Conservation (phyloP, 2,797 vertebrate species). For the Myotis myotis region DNA sequence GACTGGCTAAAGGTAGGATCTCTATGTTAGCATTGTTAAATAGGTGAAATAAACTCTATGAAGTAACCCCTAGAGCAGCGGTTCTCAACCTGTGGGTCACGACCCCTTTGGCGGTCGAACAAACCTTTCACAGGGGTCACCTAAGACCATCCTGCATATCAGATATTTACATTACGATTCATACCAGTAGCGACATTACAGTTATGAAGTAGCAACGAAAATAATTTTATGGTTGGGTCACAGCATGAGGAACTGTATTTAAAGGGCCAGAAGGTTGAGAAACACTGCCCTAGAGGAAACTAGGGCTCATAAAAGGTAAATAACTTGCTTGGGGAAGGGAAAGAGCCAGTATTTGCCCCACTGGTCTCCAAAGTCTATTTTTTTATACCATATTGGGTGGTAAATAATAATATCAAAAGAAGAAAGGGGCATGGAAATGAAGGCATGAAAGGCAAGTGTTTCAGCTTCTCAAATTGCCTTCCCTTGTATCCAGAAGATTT, state of each 20-base stretch:
- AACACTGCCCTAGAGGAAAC: not conserved
- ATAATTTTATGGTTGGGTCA: no score
- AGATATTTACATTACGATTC: no score
- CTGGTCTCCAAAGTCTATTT: not conserved
- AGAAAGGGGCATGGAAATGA: not conserved
- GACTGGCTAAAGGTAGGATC: not conserved
- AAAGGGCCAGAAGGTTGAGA: no score
- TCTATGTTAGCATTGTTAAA: conserved; percentile 9
- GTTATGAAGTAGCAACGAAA: no score
- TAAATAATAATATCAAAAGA: not conserved
- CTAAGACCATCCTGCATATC: no score
- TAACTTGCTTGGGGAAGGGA: not conserved
- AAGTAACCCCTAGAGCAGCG: not conserved
- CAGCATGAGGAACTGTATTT: no score
- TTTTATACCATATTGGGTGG: not conserved
- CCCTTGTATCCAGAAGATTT: not conserved
- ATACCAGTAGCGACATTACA: no score
- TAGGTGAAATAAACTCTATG: not conserved
- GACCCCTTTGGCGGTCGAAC: no score
- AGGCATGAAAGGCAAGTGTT: not conserved
- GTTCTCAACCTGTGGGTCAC: no score
- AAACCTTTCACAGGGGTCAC: no score
- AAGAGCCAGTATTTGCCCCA: not conserved
- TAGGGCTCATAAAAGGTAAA: not conserved
- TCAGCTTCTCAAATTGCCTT: not conserved